Percentiles rank a stretch among this genome's conserved stretches.
phyloP scores from a whole-genome alignment of 2,888 invertebrate genomes.

The Hydraecia micacea region DNA sequence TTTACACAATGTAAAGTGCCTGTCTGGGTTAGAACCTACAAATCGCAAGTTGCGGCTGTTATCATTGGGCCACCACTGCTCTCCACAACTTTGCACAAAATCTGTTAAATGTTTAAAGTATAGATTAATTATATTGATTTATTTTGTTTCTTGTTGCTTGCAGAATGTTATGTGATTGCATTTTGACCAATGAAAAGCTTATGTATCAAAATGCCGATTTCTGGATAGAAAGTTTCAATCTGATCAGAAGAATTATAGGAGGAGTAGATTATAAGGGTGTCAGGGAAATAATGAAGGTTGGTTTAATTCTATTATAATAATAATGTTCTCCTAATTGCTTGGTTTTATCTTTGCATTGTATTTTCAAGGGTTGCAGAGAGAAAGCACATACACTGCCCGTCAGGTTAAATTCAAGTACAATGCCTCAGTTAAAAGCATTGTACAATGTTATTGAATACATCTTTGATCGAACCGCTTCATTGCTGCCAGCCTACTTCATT shows the following conservation, averaged over 20 bases:
- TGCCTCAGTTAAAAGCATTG: conserved; percentile 95
- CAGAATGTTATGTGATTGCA: conserved; percentile 96
- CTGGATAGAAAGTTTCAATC: conserved; percentile 96
- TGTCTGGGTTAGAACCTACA: neutral
- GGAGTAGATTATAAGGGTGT: conserved; percentile 99
- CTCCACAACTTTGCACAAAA: neutral
- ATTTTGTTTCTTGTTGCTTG: conserved; percentile 62
- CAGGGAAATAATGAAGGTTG: conserved; percentile 96
- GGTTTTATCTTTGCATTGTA: conserved; percentile 16
- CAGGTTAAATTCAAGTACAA: conserved; percentile 94
- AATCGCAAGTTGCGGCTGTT: neutral
- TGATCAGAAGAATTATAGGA: conserved; percentile 96
- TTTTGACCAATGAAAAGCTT: conserved; percentile 96
- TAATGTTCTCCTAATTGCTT: neutral
- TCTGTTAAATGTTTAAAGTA: neutral
- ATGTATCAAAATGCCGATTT: conserved; percentile 95
- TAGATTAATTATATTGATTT: conserved; percentile 13
- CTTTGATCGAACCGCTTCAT: conserved; percentile 97
- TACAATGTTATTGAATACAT: conserved; percentile 96
- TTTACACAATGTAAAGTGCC: neutral
- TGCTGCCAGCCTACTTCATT: conserved; percentile 98
- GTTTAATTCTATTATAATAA: conserved; percentile 35
- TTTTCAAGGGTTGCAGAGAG: conserved; percentile 94
- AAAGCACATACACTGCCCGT: conserved; percentile 96
- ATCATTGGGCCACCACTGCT: neutral